phyloP scores from a whole-genome alignment of 2,888 invertebrate species.

The Helobdella robusta region DNA sequence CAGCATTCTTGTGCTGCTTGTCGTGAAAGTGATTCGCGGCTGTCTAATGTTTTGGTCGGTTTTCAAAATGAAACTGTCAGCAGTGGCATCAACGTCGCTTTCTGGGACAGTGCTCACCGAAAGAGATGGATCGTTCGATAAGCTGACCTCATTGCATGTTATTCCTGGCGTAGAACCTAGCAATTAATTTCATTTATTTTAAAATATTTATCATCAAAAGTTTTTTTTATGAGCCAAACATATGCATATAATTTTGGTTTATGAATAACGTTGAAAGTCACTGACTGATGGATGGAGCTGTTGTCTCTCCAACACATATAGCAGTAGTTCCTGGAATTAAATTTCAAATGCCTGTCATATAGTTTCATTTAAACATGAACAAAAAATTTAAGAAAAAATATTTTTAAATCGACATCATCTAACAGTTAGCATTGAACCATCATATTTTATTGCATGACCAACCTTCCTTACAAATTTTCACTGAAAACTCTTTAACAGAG shows the following conservation, averaged over 20 bases:
- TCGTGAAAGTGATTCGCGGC: not conserved
- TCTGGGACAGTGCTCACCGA: not conserved
- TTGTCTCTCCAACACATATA: no score
- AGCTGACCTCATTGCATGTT: constrained; percentile 3
- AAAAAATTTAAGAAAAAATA: no score
- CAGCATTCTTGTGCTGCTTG: not conserved
- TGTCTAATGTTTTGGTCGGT: not conserved
- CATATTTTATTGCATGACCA: not conserved
- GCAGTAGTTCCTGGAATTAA: no score
- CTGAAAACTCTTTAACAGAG: not conserved
- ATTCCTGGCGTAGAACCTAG: constrained; percentile 7
- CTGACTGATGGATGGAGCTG: no score
- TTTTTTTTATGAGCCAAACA: not conserved
- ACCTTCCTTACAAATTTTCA: constrained; percentile 14
- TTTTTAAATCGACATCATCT: no score
- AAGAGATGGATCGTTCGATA: constrained; percentile 1
- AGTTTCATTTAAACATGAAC: no score
- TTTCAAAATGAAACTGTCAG: not conserved
- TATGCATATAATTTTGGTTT: no score
- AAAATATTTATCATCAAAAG: not conserved
- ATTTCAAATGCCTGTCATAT: no score
- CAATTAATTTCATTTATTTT: no score
- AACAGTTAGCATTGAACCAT: no score
- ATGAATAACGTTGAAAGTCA: no score
- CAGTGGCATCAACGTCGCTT: not conserved